Evolutionary conservation across 2,797 vertebrate genomes (phyloP).

Genomic region (Muscicapa comitata): DNA sequence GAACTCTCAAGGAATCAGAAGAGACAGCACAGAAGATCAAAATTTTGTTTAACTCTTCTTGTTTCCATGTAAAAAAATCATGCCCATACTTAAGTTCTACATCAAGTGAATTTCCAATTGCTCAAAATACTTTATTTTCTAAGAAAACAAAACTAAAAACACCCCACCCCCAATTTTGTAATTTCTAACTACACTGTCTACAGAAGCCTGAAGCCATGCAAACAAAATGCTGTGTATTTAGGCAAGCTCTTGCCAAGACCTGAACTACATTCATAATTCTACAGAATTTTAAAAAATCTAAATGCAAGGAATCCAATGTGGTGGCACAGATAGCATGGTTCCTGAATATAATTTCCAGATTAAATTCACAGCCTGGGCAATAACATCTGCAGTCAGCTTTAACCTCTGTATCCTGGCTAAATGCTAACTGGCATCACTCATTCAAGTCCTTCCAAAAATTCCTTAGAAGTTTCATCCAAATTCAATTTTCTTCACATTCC

Average conservation of each 20-base stretch:
- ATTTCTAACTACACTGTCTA: not conserved
- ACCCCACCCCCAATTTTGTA: fast-evolving
- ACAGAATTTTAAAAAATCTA: not conserved
- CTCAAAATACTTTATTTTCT: not conserved
- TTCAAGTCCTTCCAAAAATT: constrained; percentile 1
- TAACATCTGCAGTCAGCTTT: not conserved
- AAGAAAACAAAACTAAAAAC: not conserved
- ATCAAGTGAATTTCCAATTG: not conserved
- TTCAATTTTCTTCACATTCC: constrained; percentile 29
- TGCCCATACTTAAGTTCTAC: not conserved
- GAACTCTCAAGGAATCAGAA: not conserved
- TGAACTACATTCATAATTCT: not conserved
- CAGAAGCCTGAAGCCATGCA: not conserved
- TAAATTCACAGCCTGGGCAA: not conserved
- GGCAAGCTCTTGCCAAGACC: not conserved
- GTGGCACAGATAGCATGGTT: not conserved
- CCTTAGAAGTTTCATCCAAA: constrained; percentile 29
- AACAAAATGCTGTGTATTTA: not conserved
- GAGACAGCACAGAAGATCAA: fast-evolving
- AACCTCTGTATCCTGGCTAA: constrained; percentile 6
- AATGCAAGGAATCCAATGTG: not conserved
- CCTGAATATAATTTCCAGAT: not conserved
- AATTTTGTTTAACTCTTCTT: not conserved
- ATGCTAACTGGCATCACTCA: not conserved
- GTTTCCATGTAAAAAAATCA: not conserved